Evolutionary conservation across 2,113 vertebrate genomes (phyloP).

Genomic region (Circaetus cinerascens): DNA sequence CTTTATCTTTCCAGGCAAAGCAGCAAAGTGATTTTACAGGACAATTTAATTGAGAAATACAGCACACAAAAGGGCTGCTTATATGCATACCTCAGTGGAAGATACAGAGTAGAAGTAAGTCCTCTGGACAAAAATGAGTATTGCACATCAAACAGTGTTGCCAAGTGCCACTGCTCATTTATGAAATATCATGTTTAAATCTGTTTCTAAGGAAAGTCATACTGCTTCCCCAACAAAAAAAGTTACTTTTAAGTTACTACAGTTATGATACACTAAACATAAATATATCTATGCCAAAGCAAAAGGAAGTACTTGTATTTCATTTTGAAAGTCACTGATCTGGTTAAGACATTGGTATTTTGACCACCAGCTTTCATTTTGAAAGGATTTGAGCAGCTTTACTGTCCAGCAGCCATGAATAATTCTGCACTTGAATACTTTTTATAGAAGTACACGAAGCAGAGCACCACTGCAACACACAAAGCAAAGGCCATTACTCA

Average conservation of each 20-base stretch:
- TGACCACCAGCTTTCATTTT: conserved; percentile 12
- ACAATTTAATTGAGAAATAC: conserved; percentile 37
- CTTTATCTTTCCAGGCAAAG: conserved; percentile 29
- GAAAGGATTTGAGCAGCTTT: conserved; percentile 29
- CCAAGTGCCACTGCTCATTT: background rate
- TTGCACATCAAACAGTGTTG: background rate
- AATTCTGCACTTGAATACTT: background rate
- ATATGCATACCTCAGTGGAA: background rate
- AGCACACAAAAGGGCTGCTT: background rate
- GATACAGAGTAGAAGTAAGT: background rate
- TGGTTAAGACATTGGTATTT: conserved; percentile 11
- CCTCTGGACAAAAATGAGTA: background rate
- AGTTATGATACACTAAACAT: background rate
- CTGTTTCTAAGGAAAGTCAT: background rate
- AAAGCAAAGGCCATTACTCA: background rate
- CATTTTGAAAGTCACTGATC: background rate
- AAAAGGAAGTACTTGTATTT: background rate
- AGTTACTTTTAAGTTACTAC: background rate
- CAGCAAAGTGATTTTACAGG: background rate
- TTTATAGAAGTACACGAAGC: background rate
- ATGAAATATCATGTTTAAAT: background rate
- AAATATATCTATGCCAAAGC: background rate
- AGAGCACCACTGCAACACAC: background rate
- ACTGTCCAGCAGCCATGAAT: background rate
- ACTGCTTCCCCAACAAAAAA: background rate